phyloP scores from a whole-genome alignment of 2,888 invertebrate species.

The Amphiduros pacificus region DNA sequence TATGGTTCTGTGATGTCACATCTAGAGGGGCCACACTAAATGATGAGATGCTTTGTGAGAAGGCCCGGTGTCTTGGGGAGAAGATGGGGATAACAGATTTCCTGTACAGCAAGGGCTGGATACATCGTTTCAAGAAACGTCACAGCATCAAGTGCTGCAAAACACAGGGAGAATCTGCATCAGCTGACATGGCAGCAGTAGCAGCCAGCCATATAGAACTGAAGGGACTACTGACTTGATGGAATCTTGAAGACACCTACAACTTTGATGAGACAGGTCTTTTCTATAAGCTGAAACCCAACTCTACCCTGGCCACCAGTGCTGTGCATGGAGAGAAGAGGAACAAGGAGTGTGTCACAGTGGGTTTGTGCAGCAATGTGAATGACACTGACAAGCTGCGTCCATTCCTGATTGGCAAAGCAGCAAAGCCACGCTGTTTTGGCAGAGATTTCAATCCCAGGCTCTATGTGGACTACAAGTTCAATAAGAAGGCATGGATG shows the following conservation, averaged over 20 bases:
- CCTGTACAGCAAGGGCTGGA: neutral
- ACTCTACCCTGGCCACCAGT: conserved; percentile 18
- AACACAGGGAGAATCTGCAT: neutral
- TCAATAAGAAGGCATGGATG: conserved; percentile 33
- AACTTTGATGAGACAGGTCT: conserved; percentile 29
- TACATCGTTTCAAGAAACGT: neutral
- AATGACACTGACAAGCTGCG: conserved; percentile 23
- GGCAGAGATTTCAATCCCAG: conserved; percentile 22
- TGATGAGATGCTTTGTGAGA: conserved; percentile 6
- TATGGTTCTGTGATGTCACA: neutral
- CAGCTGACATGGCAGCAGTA: neutral
- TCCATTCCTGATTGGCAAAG: conserved; percentile 27
- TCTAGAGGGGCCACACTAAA: neutral
- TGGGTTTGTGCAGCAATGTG: conserved; percentile 17
- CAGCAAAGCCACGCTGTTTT: conserved; percentile 4
- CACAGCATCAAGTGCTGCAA: neutral
- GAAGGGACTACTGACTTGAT: conserved; percentile 11
- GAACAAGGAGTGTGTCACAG: conserved; percentile 24
- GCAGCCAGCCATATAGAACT: neutral
- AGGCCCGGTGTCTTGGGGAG: neutral
- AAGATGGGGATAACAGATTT: neutral
- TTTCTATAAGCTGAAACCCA: conserved; percentile 25
- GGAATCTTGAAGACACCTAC: conserved; percentile 25
- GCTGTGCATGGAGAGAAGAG: conserved; percentile 16
- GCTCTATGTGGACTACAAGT: conserved; percentile 11